A percentile compares a stretch with the other conserved stretches of the same genome.
These are phyloP conservation scores for Craseonycteris thonglongyai DNA, from an alignment of 2,113 vertebrate genomes.

Conservation along the genomic window DNA sequence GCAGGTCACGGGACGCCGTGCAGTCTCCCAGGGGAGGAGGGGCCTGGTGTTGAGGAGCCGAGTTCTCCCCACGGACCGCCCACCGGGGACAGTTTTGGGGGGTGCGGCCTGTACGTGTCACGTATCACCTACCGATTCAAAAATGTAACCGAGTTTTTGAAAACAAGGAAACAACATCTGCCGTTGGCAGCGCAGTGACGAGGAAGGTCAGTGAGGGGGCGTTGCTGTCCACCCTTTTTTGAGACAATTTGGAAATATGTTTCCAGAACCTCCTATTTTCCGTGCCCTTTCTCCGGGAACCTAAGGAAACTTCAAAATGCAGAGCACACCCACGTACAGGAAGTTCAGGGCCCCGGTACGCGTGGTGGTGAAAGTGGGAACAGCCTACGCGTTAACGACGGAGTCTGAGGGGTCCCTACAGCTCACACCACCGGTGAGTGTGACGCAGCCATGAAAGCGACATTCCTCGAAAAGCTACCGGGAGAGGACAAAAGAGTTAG, in stretches of 20 bases:
- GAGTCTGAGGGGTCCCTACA: not conserved
- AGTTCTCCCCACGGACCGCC: not conserved
- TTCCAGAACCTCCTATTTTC: not conserved
- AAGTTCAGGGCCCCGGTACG: accelerated
- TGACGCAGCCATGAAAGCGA: accelerated
- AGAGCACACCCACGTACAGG: accelerated
- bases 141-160: not conserved
- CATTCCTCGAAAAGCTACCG: not conserved
- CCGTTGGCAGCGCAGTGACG: accelerated
- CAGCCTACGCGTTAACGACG: not conserved
- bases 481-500: not conserved
- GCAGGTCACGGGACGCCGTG: accelerated
- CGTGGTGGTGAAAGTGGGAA: no score
- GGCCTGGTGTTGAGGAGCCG: accelerated
- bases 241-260: not conserved
- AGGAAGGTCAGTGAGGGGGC: accelerated
- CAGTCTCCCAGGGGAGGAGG: not conserved
- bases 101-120: not conserved
- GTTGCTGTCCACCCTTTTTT: not conserved
- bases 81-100: not conserved
- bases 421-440: accelerated
- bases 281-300: not conserved
- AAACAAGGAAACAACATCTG: not conserved
- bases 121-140: not conserved
- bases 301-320: not conserved